Evolutionary conservation across 2,113 vertebrate genomes (phyloP), one percentile per base, ranked within the genome.

Genomic region (Nerophis ophidion): DNA sequence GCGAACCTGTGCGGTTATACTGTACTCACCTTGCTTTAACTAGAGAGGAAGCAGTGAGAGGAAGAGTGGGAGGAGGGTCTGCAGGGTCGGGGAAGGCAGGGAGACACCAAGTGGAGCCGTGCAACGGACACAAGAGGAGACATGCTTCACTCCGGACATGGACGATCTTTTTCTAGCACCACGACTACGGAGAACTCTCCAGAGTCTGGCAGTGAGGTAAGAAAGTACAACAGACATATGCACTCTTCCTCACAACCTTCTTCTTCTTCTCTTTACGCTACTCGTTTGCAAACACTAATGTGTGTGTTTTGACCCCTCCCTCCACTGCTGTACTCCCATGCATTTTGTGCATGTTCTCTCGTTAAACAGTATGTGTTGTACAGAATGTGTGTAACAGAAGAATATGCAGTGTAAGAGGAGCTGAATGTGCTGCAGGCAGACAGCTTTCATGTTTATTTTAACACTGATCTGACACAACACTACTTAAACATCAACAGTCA

Each of bases 401-500:
- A 61, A 45, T 42, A 1, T 65, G 26, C 26, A 26, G 26, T 26
- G 82, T 87, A 84, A 88, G 71, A 53, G 69, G 77, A 85, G 76
- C 79, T 59, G 61, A 57, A 42, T 42, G 61, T 62, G 74, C 61
- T 66, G 61, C 62, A 79, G 76, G 68, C 79, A 63, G 65, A 57
- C 17, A 42, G 42, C 65, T 35, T 84, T 86, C 86, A 87, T 89
- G 85, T 86, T 89, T 89, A 88, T 88, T 89, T 87, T 71, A 90
- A 82, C 71, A 86, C 81, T 48, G 72, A 79, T 50, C 71, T 70
- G 64, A 81, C 68, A 72, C 71, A 86, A 75, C 54, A 56, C 38
- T 55, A 72, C 40, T 42, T 7, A 33, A 33, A 14, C 12, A 26
- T 15, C n/a, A n/a, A n/a, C 15, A 16, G 15, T 48, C 13, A 51